Evolutionary conservation across 1,140 invertebrate species (phyloP).

Genomic region (Choristoneura fumiferana): DNA sequence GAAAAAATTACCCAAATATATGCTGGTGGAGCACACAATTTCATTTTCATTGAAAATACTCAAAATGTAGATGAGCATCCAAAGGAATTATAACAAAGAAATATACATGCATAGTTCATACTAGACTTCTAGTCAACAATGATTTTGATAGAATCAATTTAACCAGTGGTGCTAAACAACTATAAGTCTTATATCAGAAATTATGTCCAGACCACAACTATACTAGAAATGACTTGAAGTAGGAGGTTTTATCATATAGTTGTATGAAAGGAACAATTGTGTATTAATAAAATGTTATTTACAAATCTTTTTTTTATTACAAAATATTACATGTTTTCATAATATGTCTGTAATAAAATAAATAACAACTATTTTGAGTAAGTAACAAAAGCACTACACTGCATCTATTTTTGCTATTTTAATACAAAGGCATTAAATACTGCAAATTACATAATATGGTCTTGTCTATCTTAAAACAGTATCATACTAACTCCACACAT

Average conservation of each 20-base stretch:
- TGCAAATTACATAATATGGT: slow-evolving; percentile 3
- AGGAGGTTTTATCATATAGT: too few species aligned
- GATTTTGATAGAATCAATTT: too few species aligned
- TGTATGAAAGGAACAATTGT: too few species aligned
- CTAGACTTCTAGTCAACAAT: too few species aligned
- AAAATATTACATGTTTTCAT: slow-evolving; percentile 15
- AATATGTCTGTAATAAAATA: slow-evolving; percentile 20
- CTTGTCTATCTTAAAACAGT: not conserved
- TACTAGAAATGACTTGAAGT: too few species aligned
- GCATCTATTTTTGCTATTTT: slow-evolving; percentile 8
- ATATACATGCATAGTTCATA: too few species aligned
- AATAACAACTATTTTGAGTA: slow-evolving; percentile 8
- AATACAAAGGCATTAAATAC: slow-evolving; percentile 18
- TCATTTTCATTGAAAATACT: slow-evolving; percentile 48
- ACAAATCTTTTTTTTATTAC: slow-evolving; percentile 11
- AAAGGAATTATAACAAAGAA: not conserved
- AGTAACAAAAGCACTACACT: slow-evolving; percentile 6
- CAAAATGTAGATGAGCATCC: not conserved
- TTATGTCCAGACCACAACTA: too few species aligned
- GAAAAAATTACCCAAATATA: slow-evolving; percentile 50
- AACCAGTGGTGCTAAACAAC: too few species aligned
- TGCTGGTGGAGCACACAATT: slow-evolving; percentile 72
- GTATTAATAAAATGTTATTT: slow-evolving; percentile 3
- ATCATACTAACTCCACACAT: not conserved
- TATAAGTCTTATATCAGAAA: too few species aligned